Evolutionary conservation across 1,140 invertebrate species (phyloP), one percentile per base, ranked within the genome.

Genomic region (Pseudomyrmex dendroicus): DNA sequence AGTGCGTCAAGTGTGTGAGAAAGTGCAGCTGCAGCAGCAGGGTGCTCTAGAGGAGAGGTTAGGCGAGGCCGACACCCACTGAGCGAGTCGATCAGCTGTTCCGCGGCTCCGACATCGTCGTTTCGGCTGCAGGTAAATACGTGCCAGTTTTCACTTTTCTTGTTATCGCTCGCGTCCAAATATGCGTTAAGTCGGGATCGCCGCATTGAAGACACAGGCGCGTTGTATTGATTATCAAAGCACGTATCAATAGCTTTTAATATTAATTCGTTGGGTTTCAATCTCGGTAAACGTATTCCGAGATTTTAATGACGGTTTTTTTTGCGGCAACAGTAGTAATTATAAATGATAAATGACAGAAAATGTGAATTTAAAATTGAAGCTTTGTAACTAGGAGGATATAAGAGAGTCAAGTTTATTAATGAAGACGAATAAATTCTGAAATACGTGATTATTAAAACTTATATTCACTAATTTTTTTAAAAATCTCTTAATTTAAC

Each of bases 61-160:
- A 59, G 73, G 72, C 84, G 82, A 86, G 84, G 86, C 76, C 85
- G 84, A 89, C 87, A 89, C 73, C 85, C 88, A 86, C 77, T 56
- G 76, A 88, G 82, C 62, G 44, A 72, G 68, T 46, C 74, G 77
- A 89, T 89, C 88, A 89, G 88, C 88, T 89, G 88, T 89, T 89
- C 61, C 68, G 44, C 74, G 73, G 73, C 62, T 61, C 70, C 88
- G 84, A 86, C 76, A 59, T 84, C 61, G 35, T 73, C 84, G 76
- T 77, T 67, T 56, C 80, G 73, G 84, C 87, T 52, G 80, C 74
- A 84, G 63, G 83, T 84, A 35, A 35, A 35, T 35, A 57, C 73
- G 20, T 57, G 63, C 13, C 63, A 61, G 73, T 78, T 78, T 83
- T 83, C 73, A 78, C 82, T 83, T 83, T 83, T 48, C 48, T 68